These are phyloP conservation scores for Cyanoramphus novaezelandiae DNA, from an alignment of 2,113 vertebrate genomes.

Conservation along the genomic window DNA sequence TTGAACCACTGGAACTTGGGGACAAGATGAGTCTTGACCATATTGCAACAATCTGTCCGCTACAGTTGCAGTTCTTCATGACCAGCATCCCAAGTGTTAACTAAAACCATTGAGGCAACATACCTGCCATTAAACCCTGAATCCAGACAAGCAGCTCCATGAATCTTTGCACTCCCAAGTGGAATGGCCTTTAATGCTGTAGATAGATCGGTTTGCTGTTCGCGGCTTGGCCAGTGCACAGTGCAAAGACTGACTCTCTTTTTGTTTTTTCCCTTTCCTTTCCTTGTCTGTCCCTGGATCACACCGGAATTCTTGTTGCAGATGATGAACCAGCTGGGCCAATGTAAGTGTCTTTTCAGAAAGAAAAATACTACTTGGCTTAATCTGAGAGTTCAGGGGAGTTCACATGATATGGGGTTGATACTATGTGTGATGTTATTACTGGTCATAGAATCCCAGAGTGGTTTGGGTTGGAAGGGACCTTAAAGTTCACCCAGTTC, in stretches of 20 bases:
- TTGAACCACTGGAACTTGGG: conserved; percentile 88
- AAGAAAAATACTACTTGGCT: background rate
- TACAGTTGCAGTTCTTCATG: conserved; percentile 88
- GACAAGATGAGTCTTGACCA: conserved; percentile 79
- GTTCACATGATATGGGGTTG: background rate
- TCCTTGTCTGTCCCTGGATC: conserved; percentile 42
- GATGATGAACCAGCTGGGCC: conserved; percentile 96
- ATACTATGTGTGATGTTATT: background rate
- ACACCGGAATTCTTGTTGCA: conserved; percentile 51
- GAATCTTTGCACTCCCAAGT: conserved; percentile 74
- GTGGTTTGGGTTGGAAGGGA: background rate
- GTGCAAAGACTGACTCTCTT: conserved; percentile 25
- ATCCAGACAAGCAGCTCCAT: conserved; percentile 75
- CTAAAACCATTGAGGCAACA: conserved; percentile 81
- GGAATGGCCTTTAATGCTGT: conserved; percentile 78
- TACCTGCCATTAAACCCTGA: conserved; percentile 77
- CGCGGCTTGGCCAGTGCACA: rapidly evolving
- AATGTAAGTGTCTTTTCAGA: conserved; percentile 83
- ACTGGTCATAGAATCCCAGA: background rate
- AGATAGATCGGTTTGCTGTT: conserved; percentile 57
- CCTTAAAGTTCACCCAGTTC: background rate
- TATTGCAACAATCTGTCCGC: conserved; percentile 81
- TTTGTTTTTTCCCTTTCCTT: conserved; percentile 54
- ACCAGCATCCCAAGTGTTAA: conserved; percentile 83
- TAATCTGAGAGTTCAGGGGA: background rate